Evolutionary conservation across 2,888 invertebrate genomes (phyloP), one percentile per base, ranked within the genome.

Genomic region (Acrocyrtus sp.): DNA sequence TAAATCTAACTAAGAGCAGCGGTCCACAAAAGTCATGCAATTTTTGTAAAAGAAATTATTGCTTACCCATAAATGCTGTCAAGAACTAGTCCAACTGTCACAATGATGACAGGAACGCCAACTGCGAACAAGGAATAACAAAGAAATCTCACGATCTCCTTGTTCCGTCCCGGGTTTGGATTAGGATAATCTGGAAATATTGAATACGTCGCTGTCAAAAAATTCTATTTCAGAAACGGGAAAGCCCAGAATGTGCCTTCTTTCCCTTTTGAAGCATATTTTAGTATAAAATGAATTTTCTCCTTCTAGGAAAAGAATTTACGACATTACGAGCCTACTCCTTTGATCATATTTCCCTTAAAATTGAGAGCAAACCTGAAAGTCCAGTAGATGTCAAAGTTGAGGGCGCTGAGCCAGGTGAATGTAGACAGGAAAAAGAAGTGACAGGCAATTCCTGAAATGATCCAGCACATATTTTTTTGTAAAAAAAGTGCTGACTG

Each of bases 351-450:
- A n/a, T 17, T n/a, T n/a, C 22, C 17, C 6, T 17, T 21, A 29
- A 3, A 54, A 12, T 29, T 15, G 10, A 54, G 10, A 10, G 22
- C 10, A 22, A 54, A 60, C 60, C 53, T 60, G 47, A 54, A 74
- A 1, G 66, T 78, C 63, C 65, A 72, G 60, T 68, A 75, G n/a
- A 76, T 53, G 24, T 78, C 76, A 56, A 77, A 77, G 54, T 78
- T 78, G 4, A 78, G 65, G 10, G 61, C 66, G 2, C 76, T 77
- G 4, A 78, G 60, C 78, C 78, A 78, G 6, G 66, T 56, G 27
- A 78, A 78, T 3, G 76, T 72, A 1, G 78, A 67, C 22, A 78
- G 53, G 51, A 73, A 72, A 63, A 75, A 75, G 61, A 77, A 78
- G 45, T 78, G 76, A 21, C 57, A 56, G 12, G 63, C 54, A 12